Evolutionary conservation across 1,140 invertebrate genomes (phyloP).

Genomic region (Palaemon carinicauda): DNA sequence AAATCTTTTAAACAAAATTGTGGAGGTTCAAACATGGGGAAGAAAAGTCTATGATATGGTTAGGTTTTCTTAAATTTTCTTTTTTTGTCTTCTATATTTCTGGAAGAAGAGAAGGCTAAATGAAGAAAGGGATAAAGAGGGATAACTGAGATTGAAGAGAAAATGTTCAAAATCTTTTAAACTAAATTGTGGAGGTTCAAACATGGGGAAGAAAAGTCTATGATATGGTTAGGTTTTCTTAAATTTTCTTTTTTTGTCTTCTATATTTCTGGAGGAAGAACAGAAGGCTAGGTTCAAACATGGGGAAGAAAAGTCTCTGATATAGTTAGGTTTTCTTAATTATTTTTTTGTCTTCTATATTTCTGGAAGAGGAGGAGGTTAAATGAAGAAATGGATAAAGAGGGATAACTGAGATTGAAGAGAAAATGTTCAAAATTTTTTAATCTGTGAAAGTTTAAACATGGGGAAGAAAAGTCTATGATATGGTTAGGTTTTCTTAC

Average conservation of each 20-base stretch:
- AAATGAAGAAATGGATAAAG: neutral
- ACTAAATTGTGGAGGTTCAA: too few relatives aligned
- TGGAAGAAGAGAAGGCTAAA: too few relatives aligned
- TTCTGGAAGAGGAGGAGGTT: neutral
- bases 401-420: neutral
- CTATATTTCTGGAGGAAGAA: too few relatives aligned
- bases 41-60: neutral
- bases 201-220: neutral
- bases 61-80: neutral
- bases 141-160: neutral
- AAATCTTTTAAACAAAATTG: too few relatives aligned
- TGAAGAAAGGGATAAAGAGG: neutral
- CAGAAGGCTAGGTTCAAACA: neutral
- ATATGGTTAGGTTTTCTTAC: neutral
- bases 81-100: too few relatives aligned
- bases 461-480: neutral
- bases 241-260: too few relatives aligned
- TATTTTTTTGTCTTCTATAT: too few relatives aligned
- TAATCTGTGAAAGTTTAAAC: too few relatives aligned
- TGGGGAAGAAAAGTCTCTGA: neutral
- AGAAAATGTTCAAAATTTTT: neutral
- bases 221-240: neutral
- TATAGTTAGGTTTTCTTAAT: neutral
- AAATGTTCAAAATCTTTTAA: neutral
- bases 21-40: neutral